Evolutionary conservation across 2,797 vertebrate genomes (phyloP).

Genomic region (Pseudopleuronectes americanus): DNA sequence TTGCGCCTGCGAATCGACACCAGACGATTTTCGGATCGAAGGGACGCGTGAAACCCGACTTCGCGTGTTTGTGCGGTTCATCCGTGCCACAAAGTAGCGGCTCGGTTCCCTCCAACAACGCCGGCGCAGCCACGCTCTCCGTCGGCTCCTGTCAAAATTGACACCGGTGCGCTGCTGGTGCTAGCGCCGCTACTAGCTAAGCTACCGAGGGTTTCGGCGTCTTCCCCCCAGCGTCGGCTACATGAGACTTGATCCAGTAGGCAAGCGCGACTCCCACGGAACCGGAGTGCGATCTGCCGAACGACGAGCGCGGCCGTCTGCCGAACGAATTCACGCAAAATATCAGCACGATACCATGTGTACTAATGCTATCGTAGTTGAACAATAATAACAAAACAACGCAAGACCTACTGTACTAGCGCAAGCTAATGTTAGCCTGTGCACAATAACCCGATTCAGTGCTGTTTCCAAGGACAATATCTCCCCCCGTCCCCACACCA

Average conservation of each 20-base stretch:
- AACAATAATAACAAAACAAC: slow-evolving; percentile 80
- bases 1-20: slow-evolving; percentile 5
- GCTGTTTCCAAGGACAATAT: not conserved
- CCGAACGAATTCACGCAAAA: not conserved
- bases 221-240: slow-evolving; percentile 49
- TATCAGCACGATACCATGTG: slow-evolving; percentile 16
- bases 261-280: not conserved
- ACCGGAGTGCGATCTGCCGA: not conserved
- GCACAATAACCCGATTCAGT: slow-evolving; percentile 41
- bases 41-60: not conserved
- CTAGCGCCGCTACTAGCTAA: slow-evolving; percentile 70
- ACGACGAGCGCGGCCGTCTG: not conserved
- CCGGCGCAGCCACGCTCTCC: slow-evolving; percentile 61
- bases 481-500: not conserved
- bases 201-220: slow-evolving; percentile 48
- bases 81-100: slow-evolving; percentile 34
- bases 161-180: slow-evolving; percentile 75
- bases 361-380: slow-evolving; percentile 20
- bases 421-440: slow-evolving; percentile 68
- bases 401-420: slow-evolving; percentile 70
- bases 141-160: slow-evolving; percentile 83
- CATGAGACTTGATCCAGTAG: slow-evolving; percentile 28
- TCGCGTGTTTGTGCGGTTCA: not conserved
- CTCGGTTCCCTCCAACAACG: slow-evolving; percentile 36
- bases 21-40: not conserved